Base-by-base conservation (phyloP, 2,797 vertebrate species). In the Gadopsis bispinosus region DNA sequence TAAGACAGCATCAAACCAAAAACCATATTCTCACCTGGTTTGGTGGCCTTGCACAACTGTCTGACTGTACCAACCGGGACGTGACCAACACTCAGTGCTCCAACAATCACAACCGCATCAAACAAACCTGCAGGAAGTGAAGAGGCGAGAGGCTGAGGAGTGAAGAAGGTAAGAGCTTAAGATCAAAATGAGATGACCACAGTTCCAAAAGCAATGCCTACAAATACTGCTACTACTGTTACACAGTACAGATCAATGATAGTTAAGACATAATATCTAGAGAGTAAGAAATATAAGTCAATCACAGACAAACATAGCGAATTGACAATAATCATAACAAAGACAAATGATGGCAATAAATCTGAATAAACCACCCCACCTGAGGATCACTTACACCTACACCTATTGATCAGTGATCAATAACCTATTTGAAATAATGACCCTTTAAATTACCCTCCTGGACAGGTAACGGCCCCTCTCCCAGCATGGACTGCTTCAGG, bases 71-170 rank as follows among this genome's bases (percentile, higher is more conserved):
- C 16, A 65, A 86, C 87, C 0, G 97, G 95, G 45, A 97, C 94
- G 0, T 98, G 95, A 50, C 96, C 95, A 1, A 61, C 73, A 33
- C 96, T 96, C 73, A 98, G 93, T 0, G 94, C 96, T 19, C 97
- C 98, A 48, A 96, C 95, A 0, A 96, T 91, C n/a, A 96, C 73
- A 76, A 97, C 96, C 0, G 95, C 94, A 0, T 99, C 96, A 70
- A 96, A 98, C 7, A 33, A 68, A 58, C 81, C 96, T 96, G 87
- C 61, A 83, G 67, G 35, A 80, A 11, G 35, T 41, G 19, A 54
- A 53, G 39, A 22, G 2, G 16, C 45, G 19, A 71, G 66, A n/a
- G 74, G 11, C 39, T 33, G 12, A 65, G 7, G n/a, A 59, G 50
- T 10, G 17, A 39, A 12, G 48, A 59, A n/a, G 41, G 50, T 14